Conservation (phyloP, 1,140 invertebrate species). For the Ptiloglossa arizonensis region DNA sequence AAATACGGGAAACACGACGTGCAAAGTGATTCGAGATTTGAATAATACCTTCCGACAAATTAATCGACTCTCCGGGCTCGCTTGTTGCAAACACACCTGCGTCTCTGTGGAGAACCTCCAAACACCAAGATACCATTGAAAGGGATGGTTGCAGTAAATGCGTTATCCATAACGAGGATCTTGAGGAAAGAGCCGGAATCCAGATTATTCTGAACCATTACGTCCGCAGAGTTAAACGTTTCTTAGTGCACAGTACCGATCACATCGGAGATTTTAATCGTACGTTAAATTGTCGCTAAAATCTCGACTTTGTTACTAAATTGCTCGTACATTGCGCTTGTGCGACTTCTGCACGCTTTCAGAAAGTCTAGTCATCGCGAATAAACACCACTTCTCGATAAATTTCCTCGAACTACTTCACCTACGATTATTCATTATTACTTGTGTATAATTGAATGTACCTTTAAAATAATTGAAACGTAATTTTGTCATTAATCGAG, state of each 20-base stretch:
- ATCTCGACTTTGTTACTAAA: neutral
- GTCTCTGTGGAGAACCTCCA: no score
- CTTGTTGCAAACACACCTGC: no score
- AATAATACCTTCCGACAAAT: neutral
- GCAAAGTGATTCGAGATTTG: neutral
- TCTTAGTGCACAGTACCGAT: neutral
- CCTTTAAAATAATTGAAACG: no score
- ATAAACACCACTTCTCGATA: no score
- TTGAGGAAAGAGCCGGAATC: neutral
- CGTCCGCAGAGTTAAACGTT: neutral
- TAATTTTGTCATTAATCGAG: no score
- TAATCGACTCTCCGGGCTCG: no score
- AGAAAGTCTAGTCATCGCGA: no score
- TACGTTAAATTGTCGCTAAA: constrained; percentile 5
- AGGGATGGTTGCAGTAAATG: neutral
- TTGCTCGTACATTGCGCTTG: neutral
- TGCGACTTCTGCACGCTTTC: neutral
- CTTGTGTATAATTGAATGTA: no score
- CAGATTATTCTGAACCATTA: neutral
- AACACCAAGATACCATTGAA: neutral
- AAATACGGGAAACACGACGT: neutral
- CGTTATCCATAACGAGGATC: constrained; percentile 11
- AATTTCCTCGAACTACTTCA: no score
- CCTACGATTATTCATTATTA: no score
- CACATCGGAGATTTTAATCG: constrained; percentile 5